Conservation (phyloP, 2,888 invertebrate genomes). For the Tiliacea citrago region DNA sequence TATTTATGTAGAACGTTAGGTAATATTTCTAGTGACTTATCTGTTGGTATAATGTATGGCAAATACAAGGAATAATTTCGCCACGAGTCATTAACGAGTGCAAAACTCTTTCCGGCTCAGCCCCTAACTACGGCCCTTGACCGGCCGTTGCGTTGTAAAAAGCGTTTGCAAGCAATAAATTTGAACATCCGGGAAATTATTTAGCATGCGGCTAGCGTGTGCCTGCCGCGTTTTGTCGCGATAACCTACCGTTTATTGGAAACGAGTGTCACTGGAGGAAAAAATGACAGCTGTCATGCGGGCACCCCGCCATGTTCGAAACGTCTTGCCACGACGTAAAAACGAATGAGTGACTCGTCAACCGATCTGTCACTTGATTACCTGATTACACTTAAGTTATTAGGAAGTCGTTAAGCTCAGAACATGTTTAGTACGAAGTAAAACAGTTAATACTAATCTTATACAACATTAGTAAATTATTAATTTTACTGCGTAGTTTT, state of each 20-base stretch:
- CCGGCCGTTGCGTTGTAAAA: slow-evolving; percentile 60
- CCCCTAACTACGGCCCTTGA: slow-evolving; percentile 53
- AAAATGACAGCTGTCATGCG: slow-evolving; percentile 81
- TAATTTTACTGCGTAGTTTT: slow-evolving; percentile 46
- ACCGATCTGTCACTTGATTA: slow-evolving; percentile 39
- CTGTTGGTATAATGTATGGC: slow-evolving; percentile 21
- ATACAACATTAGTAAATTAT: slow-evolving; percentile 45
- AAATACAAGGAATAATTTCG: slow-evolving; percentile 29
- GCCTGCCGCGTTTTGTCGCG: slow-evolving; percentile 67
- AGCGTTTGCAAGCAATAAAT: slow-evolving; percentile 73
- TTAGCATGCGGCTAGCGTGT: slow-evolving; percentile 71
- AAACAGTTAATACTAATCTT: slow-evolving; percentile 41
- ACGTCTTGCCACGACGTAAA: slow-evolving; percentile 38
- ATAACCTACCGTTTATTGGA: slow-evolving; percentile 55
- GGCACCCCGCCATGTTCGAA: slow-evolving; percentile 63
- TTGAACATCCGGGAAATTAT: slow-evolving; percentile 74
- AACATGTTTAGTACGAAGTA: slow-evolving; percentile 29
- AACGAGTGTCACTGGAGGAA: slow-evolving; percentile 57
- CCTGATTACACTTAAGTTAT: slow-evolving; percentile 46
- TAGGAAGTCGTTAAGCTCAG: slow-evolving; percentile 42
- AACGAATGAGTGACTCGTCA: slow-evolving; percentile 49
- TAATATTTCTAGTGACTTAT: slow-evolving; percentile 28
- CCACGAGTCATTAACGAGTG: slow-evolving; percentile 46
- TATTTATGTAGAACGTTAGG: slow-evolving; percentile 23
- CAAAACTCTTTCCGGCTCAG: slow-evolving; percentile 44